Percentiles rank a stretch among this genome's conserved stretches.
phyloP scores from a whole-genome alignment of 1,140 invertebrate genomes.

The Wiebesia pumilae region DNA sequence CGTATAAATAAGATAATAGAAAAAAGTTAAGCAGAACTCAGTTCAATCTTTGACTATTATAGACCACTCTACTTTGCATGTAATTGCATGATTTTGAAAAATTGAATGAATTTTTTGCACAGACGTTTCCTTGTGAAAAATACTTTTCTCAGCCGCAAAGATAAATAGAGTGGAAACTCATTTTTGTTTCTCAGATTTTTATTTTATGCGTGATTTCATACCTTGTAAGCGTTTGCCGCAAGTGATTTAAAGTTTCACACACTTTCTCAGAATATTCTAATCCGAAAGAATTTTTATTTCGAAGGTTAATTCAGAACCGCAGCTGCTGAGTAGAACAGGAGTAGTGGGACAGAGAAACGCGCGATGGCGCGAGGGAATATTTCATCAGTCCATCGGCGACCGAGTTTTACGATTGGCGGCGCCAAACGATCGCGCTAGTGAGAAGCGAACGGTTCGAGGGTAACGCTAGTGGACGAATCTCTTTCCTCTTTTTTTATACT shows the following conservation, averaged over 20 bases:
- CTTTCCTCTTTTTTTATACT: slow-evolving; percentile 5
- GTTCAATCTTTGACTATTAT: background rate
- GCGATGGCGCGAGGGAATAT: slow-evolving; percentile 50
- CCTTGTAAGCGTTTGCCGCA: slow-evolving; percentile 5
- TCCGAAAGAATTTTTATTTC: slow-evolving; percentile 28
- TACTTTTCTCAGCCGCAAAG: background rate
- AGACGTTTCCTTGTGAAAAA: slow-evolving; percentile 13
- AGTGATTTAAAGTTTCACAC: slow-evolving; percentile 45
- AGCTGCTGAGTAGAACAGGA: background rate
- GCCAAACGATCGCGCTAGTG: slow-evolving; percentile 63
- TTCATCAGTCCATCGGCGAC: slow-evolving; percentile 63
- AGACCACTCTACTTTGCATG: no score
- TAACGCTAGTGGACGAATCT: background rate
- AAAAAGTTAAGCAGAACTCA: background rate
- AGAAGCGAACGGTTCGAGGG: no score
- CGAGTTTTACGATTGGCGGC: slow-evolving; percentile 69
- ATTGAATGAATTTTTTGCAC: background rate
- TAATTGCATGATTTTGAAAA: background rate
- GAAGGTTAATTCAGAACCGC: slow-evolving; percentile 32
- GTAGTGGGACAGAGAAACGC: slow-evolving; percentile 37
- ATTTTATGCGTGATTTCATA: slow-evolving; percentile 17
- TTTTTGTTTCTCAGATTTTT: background rate
- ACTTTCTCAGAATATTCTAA: slow-evolving; percentile 50
- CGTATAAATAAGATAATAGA: no score
- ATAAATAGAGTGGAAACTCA: background rate